These are phyloP conservation scores for human DNA, from an alignment of 2,113 vertebrate species.

Conservation along the genomic window DNA sequence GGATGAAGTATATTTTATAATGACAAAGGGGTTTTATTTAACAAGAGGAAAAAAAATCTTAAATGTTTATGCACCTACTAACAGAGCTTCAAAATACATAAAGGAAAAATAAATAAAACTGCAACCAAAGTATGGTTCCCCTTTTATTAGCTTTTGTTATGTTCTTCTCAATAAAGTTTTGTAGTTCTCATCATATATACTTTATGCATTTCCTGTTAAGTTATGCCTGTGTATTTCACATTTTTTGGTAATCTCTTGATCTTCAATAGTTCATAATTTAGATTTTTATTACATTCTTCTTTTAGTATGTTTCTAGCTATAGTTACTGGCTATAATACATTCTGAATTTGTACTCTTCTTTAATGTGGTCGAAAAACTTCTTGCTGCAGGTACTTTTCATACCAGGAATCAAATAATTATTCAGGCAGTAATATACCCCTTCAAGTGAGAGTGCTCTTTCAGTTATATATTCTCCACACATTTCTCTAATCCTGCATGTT, in stretches of 20 bases:
- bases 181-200: background rate
- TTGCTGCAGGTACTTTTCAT: background rate
- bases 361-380: background rate
- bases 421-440: background rate
- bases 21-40: background rate
- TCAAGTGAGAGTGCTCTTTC: background rate
- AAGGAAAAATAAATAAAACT: background rate
- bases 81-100: background rate
- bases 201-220: background rate
- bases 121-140: background rate
- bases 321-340: background rate
- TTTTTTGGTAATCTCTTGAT: background rate
- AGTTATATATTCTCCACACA: background rate
- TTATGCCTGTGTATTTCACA: background rate
- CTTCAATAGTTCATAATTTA: background rate
- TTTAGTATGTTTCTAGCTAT: background rate
- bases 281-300: background rate
- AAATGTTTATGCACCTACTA: background rate
- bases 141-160: background rate
- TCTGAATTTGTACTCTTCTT: background rate
- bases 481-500: slow-evolving; percentile 1
- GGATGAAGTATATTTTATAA: background rate
- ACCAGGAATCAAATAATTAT: background rate
- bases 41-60: background rate
- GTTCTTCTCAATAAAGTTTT: background rate